Evolutionary conservation across 2,797 vertebrate genomes (phyloP).

Genomic region (Ctenopoma kingsleyae): DNA sequence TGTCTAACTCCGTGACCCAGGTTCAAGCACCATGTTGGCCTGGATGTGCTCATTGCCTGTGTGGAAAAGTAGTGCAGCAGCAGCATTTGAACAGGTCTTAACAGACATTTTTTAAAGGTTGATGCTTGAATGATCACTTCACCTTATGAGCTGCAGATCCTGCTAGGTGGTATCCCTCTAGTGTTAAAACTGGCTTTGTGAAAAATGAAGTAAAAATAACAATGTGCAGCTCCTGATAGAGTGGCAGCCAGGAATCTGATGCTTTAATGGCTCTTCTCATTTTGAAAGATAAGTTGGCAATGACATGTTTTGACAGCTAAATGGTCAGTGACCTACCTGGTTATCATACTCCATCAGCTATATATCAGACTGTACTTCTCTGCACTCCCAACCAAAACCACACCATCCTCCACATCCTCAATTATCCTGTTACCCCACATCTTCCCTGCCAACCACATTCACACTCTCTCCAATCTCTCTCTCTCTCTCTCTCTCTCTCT

Average conservation of each 20-base stretch:
- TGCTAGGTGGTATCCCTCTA: not conserved
- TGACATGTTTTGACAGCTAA: slow-evolving; percentile 27
- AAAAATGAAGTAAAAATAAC: not conserved
- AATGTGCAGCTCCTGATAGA: slow-evolving; percentile 34
- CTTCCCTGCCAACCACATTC: not conserved
- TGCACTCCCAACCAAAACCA: slow-evolving; percentile 8
- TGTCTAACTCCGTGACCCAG: slow-evolving; percentile 1
- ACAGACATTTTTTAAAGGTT: not conserved
- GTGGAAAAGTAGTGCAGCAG: not conserved
- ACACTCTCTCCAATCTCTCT: slow-evolving; percentile 1
- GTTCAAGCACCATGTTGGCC: slow-evolving; percentile 27
- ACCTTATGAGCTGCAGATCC: not conserved
- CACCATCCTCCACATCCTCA: not conserved
- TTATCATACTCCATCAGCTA: slow-evolving; percentile 22
- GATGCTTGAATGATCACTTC: not conserved
- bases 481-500: too few relatives aligned
- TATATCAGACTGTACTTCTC: slow-evolving; percentile 6
- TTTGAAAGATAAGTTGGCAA: slow-evolving; percentile 28
- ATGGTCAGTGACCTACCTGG: slow-evolving; percentile 11
- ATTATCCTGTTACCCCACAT: not conserved
- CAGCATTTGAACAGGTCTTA: slow-evolving; percentile 9
- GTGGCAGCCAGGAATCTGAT: slow-evolving; percentile 3
- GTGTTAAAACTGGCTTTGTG: slow-evolving; percentile 3
- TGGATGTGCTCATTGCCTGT: slow-evolving; percentile 10
- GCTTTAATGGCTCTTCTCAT: slow-evolving; percentile 28